Evolutionary conservation across 2,888 invertebrate genomes (phyloP), one percentile per base, ranked within the genome.

Genomic region (Bombyx huttoni): DNA sequence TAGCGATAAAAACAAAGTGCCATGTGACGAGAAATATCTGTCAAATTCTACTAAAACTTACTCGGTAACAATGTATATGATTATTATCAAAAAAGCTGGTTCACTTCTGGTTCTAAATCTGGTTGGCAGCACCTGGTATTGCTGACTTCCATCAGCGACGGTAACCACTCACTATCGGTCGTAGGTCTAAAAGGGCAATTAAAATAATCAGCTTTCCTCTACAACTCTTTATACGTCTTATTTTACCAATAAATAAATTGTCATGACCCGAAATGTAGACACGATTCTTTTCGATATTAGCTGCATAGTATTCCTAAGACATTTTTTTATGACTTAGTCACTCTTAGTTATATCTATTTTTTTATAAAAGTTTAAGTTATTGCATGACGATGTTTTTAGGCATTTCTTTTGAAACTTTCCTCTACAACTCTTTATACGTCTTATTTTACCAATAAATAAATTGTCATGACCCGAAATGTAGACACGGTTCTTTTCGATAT

Each of bases 21-120:
- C 83, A 81, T 82, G 84, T 81, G 85, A 81, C 83, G 83, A 82
- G 76, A 76, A 76, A 74, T 85, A 81, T 84, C 83, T 65, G 70
- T 74, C 66, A 68, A 83, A 79, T 78, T 71, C 64, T 70, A 40
- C 40, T 40, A 40, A 68, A 67, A 64, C 66, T 53, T 61, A 56
- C 58, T 58, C 63, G 51, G 55, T 58, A 60, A 64, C 60, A 55
- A 56, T 56, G 56, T 58, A 52, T 7, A 24, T 24, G 1, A 24
- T 24, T 24, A 24, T 24, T 24, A 24, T 24, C 24, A 24, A 24
- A 3, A 24, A 24, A 24, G 24, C 24, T 24, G 24, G 24, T 24
- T 24, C 2, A 24, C 2, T 24, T 24, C 24, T 2, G 24, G 24
- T 0, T 5, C 5, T 24, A 0, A 24, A 24, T 24, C 24, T 24